Conservation (phyloP, 2,888 invertebrate species). For the Bembecia ichneumoniformis region DNA sequence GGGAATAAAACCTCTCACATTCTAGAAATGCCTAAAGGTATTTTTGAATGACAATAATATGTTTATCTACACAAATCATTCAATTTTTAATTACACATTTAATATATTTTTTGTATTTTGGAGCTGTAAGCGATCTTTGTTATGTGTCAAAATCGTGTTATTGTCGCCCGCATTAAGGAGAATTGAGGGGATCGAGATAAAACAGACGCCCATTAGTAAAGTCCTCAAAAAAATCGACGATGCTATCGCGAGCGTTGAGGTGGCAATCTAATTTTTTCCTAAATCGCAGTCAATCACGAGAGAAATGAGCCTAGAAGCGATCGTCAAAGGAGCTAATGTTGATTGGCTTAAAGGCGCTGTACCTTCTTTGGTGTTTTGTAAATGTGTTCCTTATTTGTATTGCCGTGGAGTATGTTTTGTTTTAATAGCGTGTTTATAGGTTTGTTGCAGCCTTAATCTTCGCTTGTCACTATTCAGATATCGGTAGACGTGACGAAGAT, state of each 20-base stretch:
- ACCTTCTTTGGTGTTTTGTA: constrained; percentile 4
- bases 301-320: constrained; percentile 61
- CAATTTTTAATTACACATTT: no score
- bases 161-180: constrained; percentile 66
- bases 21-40: no score
- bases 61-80: no score
- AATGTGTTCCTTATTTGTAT: constrained; percentile 18
- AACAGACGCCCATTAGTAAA: constrained; percentile 66
- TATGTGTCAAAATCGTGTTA: constrained; percentile 68
- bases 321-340: constrained; percentile 60
- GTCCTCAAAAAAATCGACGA: constrained; percentile 51
- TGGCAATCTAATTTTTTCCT: constrained; percentile 65
- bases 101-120: no score
- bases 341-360: constrained; percentile 46
- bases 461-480: constrained; percentile 33
- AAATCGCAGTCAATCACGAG: constrained; percentile 59
- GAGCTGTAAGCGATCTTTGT: constrained; percentile 25
- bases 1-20: no score
- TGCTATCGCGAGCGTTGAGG: constrained; percentile 54
- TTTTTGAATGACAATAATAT: no score
- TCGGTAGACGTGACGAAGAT: constrained; percentile 49
- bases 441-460: constrained; percentile 22
- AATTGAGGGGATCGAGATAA: constrained; percentile 66
- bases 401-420: constrained; percentile 16
- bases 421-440: not conserved